These are phyloP conservation scores for Synchiropus splendidus DNA, from an alignment of 2,113 vertebrate genomes.

Conservation along the genomic window DNA sequence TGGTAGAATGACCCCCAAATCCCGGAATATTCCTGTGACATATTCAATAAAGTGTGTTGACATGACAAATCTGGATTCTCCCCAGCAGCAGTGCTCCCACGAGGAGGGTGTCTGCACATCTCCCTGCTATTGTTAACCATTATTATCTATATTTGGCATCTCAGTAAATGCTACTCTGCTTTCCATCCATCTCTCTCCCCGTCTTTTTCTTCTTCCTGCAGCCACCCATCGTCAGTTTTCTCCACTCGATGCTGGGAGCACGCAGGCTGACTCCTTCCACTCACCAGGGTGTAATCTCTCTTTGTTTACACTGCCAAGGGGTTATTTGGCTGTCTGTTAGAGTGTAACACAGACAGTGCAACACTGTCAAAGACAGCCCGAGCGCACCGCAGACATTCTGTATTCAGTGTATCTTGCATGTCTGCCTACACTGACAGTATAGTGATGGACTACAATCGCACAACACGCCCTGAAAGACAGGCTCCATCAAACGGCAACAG, in stretches of 20 bases:
- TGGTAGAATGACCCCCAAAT: too few species aligned
- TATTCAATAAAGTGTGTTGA: too few species aligned
- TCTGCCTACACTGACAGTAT: constrained; percentile 51
- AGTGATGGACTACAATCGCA: constrained; percentile 54
- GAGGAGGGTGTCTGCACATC: not conserved
- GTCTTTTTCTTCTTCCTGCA: constrained; percentile 25
- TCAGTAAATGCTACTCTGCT: constrained; percentile 15
- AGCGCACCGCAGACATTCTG: constrained; percentile 48
- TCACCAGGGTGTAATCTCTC: constrained; percentile 71
- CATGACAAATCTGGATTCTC: not conserved
- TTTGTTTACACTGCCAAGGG: constrained; percentile 71
- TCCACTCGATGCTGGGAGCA: constrained; percentile 39
- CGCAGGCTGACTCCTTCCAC: constrained; percentile 56
- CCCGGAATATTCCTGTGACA: too few species aligned
- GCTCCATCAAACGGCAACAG: constrained; percentile 30
- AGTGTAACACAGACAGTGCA: constrained; percentile 61
- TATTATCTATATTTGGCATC: constrained; percentile 19
- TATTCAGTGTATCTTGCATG: constrained; percentile 47
- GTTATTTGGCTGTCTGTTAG: constrained; percentile 72
- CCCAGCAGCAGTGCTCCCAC: not conserved
- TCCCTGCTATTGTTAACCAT: constrained; percentile 16
- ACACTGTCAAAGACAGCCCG: constrained; percentile 56
- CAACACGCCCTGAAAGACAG: constrained; percentile 41
- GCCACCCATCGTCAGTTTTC: constrained; percentile 40
- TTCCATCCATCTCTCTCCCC: constrained; percentile 1